Base-by-base conservation (phyloP, 2,888 invertebrate genomes). In the Tribolium freemani region DNA sequence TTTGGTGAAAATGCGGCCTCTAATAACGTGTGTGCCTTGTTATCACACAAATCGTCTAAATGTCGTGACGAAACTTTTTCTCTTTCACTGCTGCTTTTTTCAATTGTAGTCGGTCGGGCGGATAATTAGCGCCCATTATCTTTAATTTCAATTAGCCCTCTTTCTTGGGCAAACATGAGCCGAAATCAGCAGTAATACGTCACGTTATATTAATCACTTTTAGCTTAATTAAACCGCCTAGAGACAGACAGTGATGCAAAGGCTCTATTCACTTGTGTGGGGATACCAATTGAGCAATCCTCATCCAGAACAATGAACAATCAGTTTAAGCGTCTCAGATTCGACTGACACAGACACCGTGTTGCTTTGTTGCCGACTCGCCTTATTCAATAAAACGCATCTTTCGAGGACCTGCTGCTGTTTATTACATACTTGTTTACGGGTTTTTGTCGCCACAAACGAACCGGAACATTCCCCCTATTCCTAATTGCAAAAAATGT, bases 271-370 rank as follows among this genome's bases (percentile, higher is more conserved):
- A 54, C 44, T 13, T 16, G 30, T 53, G 38, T 61, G 69, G 63
- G 63, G 69, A 72, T 63, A 63, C 38, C 73, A 77, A 76, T 75
- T 71, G 75, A 75, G 72, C 76, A 77, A 77, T 76, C 72, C 71
- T 70, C 72, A 46, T 70, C 44, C 72, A 56, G 69, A 71, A 77
- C 74, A 77, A 76, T 78, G 71, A 71, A 63, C 75, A 76, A 76
- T 78, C 76, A 74, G 68, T 72, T 74, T 73, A 51, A 69, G 66
- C 75, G 74, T 78, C 75, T 78, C 70, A 57, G 31, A 73, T 63
- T 61, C 20, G 58, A 71, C 72, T 68, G 67, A 68, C 67, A 75
- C 72, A 72, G 58, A 64, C 56, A 63, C 63, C 46, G 61, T 53
- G 54, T 51, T 26, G 57, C 64, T 66, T 56, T 70, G 70, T 70